Percentiles rank a stretch among this genome's conserved stretches.
These are phyloP conservation scores for Chalcosyrphus nemorum DNA, from an alignment of 2,888 invertebrate species.

Conservation along the genomic window DNA sequence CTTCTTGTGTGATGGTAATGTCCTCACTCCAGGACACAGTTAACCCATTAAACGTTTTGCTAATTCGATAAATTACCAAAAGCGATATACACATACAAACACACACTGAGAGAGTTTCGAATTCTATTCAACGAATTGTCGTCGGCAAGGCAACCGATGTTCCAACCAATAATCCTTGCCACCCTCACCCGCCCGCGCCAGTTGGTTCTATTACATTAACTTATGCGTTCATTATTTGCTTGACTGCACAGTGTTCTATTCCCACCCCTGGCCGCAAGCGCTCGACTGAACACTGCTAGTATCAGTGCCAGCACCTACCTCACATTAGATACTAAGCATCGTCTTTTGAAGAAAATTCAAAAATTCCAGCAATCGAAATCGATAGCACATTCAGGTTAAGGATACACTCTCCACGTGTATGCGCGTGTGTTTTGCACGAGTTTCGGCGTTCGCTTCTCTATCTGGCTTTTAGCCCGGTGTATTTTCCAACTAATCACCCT, in stretches of 20 bases:
- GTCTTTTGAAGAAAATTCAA: slow-evolving; percentile 18
- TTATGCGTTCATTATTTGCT: slow-evolving; percentile 52
- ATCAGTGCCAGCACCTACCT: neutral
- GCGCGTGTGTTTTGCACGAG: neutral
- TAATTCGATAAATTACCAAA: slow-evolving; percentile 39
- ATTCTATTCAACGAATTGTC: slow-evolving; percentile 34
- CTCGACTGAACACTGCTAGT: neutral
- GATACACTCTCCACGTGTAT: neutral
- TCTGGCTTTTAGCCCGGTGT: slow-evolving; percentile 22
- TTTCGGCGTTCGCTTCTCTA: neutral
- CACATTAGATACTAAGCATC: neutral
- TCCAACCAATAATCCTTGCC: slow-evolving; percentile 37
- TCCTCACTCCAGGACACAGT: neutral
- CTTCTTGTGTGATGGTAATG: neutral
- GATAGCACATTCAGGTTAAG: neutral
- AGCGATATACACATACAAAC: neutral
- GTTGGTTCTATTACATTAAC: slow-evolving; percentile 53
- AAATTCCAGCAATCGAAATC: slow-evolving; percentile 25
- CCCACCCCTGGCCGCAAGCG: neutral
- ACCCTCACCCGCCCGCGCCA: no score
- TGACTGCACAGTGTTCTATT: neutral
- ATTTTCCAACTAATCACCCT: slow-evolving; percentile 81
- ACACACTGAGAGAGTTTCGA: neutral
- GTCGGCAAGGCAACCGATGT: slow-evolving; percentile 5
- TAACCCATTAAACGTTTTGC: slow-evolving; percentile 28